Evolutionary conservation across 2,113 vertebrate species (phyloP), one percentile per base, ranked within the genome.

Genomic region (Lepus timidus): DNA sequence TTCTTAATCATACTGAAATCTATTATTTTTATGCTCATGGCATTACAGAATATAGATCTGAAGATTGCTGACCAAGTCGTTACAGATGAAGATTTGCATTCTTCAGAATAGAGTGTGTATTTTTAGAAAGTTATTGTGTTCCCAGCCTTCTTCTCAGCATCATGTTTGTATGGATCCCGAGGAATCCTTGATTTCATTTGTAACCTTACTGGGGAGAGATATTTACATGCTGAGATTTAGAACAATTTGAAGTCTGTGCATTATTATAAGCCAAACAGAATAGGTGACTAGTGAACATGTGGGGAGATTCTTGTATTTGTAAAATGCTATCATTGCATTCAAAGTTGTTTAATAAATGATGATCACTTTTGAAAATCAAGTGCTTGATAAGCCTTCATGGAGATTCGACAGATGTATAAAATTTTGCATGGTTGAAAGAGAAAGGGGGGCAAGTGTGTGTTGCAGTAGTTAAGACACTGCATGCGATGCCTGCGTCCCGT

Each of bases 1-100:
- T 78, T 92, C 73, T 92, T 93, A 95, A 93, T 94, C 89, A 82
- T 94, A 65, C 23, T 87, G 68, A 87, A 91, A 49, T 68, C 75
- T 86, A 16, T 92, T 94, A 92, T 90, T 85, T 92, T 81, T 70
- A 33, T 93, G 81, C 39, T 95, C 68, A 81, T 13, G 85, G 62
- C n/a, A 65, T 93, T 83, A 49, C 13, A 61, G 27, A 85, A 67
- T 68, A 8, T 90, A 88, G n/a, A 76, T 39, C 9, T 86, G 33
- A 75, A 80, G 12, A 85, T 70, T 51, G 80, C 12, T 4, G 25
- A 16, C 17, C 0, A 2, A 44, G 52, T 74, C 31, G 7, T 73
- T 88, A 90, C 11, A 79, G 84, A 64, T 31, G 36, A 89, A 91
- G 20, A 29, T 8, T 36, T 29, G 39, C 6, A 36, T 73, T 90